Evolutionary conservation across 2,113 vertebrate species (phyloP).

Genomic region (Vidua macroura): DNA sequence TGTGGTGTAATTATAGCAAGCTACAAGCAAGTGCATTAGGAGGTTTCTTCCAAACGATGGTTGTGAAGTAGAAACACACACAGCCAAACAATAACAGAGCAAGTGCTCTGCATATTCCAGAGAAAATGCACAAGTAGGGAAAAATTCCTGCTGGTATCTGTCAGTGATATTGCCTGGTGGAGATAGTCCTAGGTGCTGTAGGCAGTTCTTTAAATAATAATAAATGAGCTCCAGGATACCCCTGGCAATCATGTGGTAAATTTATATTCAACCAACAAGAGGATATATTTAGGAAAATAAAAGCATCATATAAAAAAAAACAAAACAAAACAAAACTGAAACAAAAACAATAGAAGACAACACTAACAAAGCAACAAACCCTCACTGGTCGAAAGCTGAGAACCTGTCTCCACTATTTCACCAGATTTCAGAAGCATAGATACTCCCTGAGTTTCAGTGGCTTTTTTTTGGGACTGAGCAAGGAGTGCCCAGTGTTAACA

Average conservation of each 20-base stretch:
- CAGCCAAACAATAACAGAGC: conserved; percentile 9
- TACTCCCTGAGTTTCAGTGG: background rate
- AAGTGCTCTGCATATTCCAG: background rate
- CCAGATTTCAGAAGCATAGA: background rate
- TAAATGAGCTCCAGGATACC: background rate
- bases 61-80: background rate
- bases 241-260: background rate
- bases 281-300: background rate
- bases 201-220: background rate
- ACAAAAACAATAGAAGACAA: background rate
- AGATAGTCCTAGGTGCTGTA: background rate
- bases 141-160: background rate
- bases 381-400: background rate
- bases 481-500: background rate
- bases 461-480: background rate
- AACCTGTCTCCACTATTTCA: background rate
- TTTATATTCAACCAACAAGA: background rate
- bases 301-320: background rate
- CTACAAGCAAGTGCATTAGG: background rate
- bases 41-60: conserved; percentile 12
- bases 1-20: background rate
- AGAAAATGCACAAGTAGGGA: background rate
- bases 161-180: background rate
- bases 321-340: background rate
- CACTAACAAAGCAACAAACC: background rate